Evolutionary conservation across 2,797 vertebrate species (phyloP).

Genomic region (Percopsis omiscomaycus): DNA sequence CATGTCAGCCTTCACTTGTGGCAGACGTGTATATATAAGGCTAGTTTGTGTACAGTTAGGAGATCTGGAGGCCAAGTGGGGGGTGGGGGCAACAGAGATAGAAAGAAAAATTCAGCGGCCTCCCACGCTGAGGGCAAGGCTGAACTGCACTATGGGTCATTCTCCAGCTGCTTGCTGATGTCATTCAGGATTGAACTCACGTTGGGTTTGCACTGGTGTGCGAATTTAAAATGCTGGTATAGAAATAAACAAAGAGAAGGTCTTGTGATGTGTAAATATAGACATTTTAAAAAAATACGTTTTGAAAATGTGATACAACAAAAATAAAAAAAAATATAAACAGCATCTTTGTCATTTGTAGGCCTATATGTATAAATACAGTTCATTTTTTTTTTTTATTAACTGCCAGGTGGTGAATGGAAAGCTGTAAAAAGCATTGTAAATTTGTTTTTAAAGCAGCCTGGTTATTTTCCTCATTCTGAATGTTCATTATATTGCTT

Average conservation of each 20-base stretch:
- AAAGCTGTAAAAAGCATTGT: too few species aligned
- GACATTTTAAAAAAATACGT: too few species aligned
- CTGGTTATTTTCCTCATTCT: too few species aligned
- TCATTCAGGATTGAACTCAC: constrained; percentile 52
- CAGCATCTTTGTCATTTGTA: too few species aligned
- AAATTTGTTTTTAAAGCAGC: too few species aligned
- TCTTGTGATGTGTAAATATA: too few species aligned
- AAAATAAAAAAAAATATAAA: too few species aligned
- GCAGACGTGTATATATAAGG: constrained; percentile 71
- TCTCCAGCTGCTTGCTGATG: constrained; percentile 70
- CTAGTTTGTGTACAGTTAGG: constrained; percentile 67
- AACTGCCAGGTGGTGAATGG: too few species aligned
- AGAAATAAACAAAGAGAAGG: neutral
- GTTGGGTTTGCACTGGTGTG: neutral
- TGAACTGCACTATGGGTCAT: constrained; percentile 67
- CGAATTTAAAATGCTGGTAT: neutral
- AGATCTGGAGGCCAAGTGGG: constrained; percentile 58
- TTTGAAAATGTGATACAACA: too few species aligned
- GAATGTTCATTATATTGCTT: too few species aligned
- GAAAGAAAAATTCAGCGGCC: constrained; percentile 39
- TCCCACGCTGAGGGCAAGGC: constrained; percentile 62
- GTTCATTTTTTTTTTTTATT: too few species aligned
- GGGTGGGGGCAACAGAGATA: constrained; percentile 22
- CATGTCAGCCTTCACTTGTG: constrained; percentile 72
- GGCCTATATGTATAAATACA: too few species aligned